Conservation (phyloP, 2,797 vertebrate species). For the Bradypus variegatus region DNA sequence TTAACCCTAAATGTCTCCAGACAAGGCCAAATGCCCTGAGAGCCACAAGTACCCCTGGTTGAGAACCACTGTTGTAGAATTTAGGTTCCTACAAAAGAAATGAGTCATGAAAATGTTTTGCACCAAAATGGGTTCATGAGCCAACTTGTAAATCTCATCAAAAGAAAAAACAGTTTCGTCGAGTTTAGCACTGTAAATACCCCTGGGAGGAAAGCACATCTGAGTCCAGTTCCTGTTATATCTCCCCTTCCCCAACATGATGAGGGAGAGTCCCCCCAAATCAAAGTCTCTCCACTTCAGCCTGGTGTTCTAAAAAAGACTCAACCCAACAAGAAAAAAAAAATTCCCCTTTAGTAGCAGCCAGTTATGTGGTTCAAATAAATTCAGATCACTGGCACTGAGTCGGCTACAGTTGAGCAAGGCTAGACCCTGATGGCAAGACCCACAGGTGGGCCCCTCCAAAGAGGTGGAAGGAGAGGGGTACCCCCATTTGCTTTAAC, state of each 20-base stretch:
- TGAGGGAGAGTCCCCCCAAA: not conserved
- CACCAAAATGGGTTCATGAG: not conserved
- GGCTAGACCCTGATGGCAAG: rapidly evolving
- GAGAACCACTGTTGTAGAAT: not conserved
- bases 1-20: not conserved
- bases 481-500: not conserved
- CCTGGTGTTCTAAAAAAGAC: not conserved
- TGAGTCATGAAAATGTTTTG: not conserved
- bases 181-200: not conserved
- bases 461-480: rapidly evolving
- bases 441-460: not conserved
- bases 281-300: rapidly evolving
- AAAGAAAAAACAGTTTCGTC: not conserved
- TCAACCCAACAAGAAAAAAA: not conserved
- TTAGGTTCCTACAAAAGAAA: not conserved
- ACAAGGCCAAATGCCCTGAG: rapidly evolving
- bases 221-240: not conserved
- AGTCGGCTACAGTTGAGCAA: not conserved
- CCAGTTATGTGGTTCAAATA: not conserved
- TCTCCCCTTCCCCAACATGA: not conserved
- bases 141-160: not conserved
- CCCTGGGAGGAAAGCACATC: not conserved
- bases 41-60: not conserved
- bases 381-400: not conserved
- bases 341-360: not conserved